Evolutionary conservation across 2,113 vertebrate species (phyloP).

Genomic region (Oryzias celebensis): DNA sequence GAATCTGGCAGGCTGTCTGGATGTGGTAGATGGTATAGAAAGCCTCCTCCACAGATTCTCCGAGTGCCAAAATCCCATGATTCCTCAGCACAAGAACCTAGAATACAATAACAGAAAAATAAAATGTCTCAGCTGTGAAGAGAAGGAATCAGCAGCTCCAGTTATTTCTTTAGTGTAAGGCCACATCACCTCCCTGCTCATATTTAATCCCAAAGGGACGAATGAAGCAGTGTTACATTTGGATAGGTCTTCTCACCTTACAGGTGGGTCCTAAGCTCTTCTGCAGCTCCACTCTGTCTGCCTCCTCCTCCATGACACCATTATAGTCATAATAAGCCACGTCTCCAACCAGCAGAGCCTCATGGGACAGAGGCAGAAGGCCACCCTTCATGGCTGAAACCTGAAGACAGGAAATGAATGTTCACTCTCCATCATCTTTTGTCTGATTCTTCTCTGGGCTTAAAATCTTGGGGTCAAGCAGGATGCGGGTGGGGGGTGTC

Average conservation of each 20-base stretch:
- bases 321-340: slow-evolving; percentile 91
- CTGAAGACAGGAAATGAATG: slow-evolving; percentile 59
- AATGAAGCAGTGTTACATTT: not conserved
- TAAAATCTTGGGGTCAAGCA: too few species aligned
- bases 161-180: slow-evolving; percentile 5
- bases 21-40: slow-evolving; percentile 95
- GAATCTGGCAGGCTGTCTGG: slow-evolving; percentile 94
- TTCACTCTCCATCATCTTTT: slow-evolving; percentile 10
- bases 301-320: slow-evolving; percentile 89
- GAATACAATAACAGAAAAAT: slow-evolving; percentile 9
- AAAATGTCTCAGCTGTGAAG: not conserved
- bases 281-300: slow-evolving; percentile 90
- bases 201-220: not conserved
- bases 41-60: slow-evolving; percentile 93
- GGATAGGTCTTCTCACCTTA: slow-evolving; percentile 79
- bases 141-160: slow-evolving; percentile 6
- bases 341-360: slow-evolving; percentile 90
- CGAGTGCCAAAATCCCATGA: slow-evolving; percentile 91
- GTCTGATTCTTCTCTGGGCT: not conserved
- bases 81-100: slow-evolving; percentile 96
- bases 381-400: slow-evolving; percentile 95
- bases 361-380: slow-evolving; percentile 89
- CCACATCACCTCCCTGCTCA: slow-evolving; percentile 12
- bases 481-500: too few species aligned
- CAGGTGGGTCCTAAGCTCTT: slow-evolving; percentile 94